A percentile compares a stretch with the other conserved stretches of the same genome.
phyloP scores from a whole-genome alignment of 2,113 vertebrate species.

The Sinocyclocheilus grahami region DNA sequence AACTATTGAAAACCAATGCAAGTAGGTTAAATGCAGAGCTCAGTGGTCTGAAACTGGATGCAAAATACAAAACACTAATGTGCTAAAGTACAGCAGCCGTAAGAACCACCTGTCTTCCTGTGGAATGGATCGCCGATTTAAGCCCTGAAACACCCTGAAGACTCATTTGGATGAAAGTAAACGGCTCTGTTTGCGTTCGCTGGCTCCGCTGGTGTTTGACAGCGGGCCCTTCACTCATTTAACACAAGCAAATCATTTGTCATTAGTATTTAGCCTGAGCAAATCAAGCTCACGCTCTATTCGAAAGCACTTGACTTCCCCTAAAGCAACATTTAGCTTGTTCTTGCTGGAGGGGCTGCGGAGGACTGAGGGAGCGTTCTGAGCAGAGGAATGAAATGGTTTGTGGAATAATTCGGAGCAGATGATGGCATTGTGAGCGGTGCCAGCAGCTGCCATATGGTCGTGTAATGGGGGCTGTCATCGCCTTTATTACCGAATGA shows the following conservation, averaged over 20 bases:
- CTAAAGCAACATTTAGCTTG: slow-evolving; percentile 36
- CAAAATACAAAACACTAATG: background rate
- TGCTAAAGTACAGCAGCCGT: background rate
- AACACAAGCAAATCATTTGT: slow-evolving; percentile 34
- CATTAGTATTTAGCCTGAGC: slow-evolving; percentile 36
- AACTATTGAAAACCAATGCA: background rate
- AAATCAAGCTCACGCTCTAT: background rate
- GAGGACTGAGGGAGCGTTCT: slow-evolving; percentile 41
- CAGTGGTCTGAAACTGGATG: background rate
- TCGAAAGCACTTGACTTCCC: slow-evolving; percentile 29
- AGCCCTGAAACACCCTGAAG: background rate
- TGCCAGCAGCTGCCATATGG: slow-evolving; percentile 79
- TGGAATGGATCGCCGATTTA: background rate
- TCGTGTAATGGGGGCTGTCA: slow-evolving; percentile 80
- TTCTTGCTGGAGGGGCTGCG: slow-evolving; percentile 36
- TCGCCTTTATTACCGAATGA: slow-evolving; percentile 81
- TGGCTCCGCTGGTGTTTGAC: background rate
- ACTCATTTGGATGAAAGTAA: slow-evolving; percentile 4
- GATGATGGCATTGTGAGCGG: slow-evolving; percentile 74
- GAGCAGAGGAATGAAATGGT: slow-evolving; percentile 73
- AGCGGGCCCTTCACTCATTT: slow-evolving; percentile 15
- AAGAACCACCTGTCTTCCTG: background rate
- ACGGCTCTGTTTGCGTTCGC: background rate
- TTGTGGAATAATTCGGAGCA: slow-evolving; percentile 76
- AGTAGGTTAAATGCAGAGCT: background rate